Base-by-base conservation (phyloP, 2,797 vertebrate genomes). In the Chloroceryle amazona region DNA sequence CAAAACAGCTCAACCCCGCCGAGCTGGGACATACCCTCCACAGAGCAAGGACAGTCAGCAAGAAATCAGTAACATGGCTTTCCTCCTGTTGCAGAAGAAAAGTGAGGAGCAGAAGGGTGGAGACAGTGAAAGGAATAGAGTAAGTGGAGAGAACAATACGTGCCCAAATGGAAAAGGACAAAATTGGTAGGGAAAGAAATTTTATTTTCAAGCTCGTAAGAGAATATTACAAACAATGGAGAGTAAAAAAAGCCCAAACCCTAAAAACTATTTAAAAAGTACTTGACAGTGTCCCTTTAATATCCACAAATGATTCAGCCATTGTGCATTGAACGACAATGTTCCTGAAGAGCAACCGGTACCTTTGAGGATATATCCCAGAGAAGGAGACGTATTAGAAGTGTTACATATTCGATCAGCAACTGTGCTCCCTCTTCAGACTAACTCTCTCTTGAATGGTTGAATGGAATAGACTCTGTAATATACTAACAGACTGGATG, bases 191-290 rank as follows among this genome's bases (percentile, higher is more conserved):
- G 98, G 97, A 98, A 98, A 98, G 96, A 98, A 92, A 95, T 98
- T 98, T 98, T 98, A 98, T 98, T 98, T 97, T 98, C 98, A 98
- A 98, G 97, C 96, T 97, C 96, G 96, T 97, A 97, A 98, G 98
- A 98, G 97, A 98, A 97, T 98, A 98, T 98, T 98, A 98, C 98
- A 98, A 98, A 98, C 97, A 97, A 97, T 96, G 97, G 97, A 97
- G 97, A 98, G 97, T 98, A 98, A 98, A 97, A 98, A 98, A 98
- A 98, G 78, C 89, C 93, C 96, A 97, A 96, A 97, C 96, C 96
- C 98, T 98, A 98, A 98, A 98, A 97, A 98, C 97, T 97, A 98
- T 98, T 98, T 98, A 96, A 98, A 98, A 98, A 98, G 97, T 98
- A 98, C 96, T 98, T 95, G 97, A 98, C 97, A 98, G 96, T 97